These are phyloP conservation scores for Lymantria dispar DNA, from an alignment of 2,888 invertebrate species.

Conservation along the genomic window DNA sequence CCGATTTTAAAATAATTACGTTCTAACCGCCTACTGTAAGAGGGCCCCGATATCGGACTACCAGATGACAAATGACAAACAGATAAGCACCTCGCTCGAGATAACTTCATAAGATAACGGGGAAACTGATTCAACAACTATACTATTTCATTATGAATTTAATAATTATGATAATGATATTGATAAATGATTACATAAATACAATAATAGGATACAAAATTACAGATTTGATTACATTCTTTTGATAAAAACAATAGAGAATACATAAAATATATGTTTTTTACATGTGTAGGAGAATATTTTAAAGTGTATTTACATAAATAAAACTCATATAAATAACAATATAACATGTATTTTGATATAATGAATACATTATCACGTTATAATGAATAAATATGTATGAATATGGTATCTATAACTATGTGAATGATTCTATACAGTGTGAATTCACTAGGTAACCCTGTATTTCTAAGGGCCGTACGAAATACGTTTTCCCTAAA, in stretches of 20 bases:
- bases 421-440: constrained; percentile 33
- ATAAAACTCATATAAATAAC: constrained; percentile 74
- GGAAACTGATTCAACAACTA: constrained; percentile 37
- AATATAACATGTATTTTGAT: constrained; percentile 78
- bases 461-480: constrained; percentile 33
- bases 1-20: constrained; percentile 43
- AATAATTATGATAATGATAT: constrained; percentile 10
- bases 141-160: constrained; percentile 11
- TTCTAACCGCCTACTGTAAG: constrained; percentile 30
- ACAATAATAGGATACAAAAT: background rate
- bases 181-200: constrained; percentile 1
- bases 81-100: constrained; percentile 19
- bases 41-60: constrained; percentile 29
- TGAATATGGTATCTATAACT: constrained; percentile 33
- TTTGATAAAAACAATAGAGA: background rate
- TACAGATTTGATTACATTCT: background rate
- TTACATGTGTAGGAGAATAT: background rate
- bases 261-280: constrained; percentile 8
- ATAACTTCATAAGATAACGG: constrained; percentile 37
- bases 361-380: constrained; percentile 74
- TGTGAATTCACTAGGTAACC: constrained; percentile 22
- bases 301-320: constrained; percentile 44
- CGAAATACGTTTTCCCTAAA: too few species aligned
- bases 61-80: constrained; percentile 37
- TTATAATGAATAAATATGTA: constrained; percentile 55